Evolutionary conservation across 2,888 invertebrate genomes (phyloP), one percentile per base, ranked within the genome.

Genomic region (Bruchidius siliquastri): DNA sequence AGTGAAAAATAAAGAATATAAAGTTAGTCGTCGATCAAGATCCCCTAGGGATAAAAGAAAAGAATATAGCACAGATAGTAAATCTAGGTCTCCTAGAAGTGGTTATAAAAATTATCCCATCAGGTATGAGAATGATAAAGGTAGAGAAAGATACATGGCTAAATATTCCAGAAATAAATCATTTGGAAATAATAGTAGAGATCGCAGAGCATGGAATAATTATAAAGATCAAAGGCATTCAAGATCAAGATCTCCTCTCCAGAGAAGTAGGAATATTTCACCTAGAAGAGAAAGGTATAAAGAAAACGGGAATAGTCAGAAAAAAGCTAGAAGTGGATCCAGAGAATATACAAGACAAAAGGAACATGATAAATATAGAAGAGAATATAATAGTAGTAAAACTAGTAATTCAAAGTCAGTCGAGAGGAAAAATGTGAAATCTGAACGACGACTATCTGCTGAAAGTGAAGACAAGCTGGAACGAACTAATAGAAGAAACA

Each of bases 11-110:
- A 10, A 72, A 71, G 22, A 22, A 21, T 2, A 22, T 22, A n/a
- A 71, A 68, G 22, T 22, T 20, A 32, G 68, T 8, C 49, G 49
- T 49, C 49, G 71, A 69, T 77, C 75, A 49, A 72, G 26, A 21
- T 74, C 75, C 20, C 71, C 75, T 68, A 68, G 32, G 18, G 20
- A 67, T 21, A 70, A 13, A 1, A 49, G 26, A 22, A 22, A 32
- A 21, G 21, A 72, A 26, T 49, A 22, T 69, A n/a, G 68, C 21
- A 68, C 22, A 20, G 21, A 21, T n/a, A 20, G 8, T 21, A 72
- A 20, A 20, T 20, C 22, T 21, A 73, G 32, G 21, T 21, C 49
- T 68, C 68, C 21, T 20, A 73, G 70, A 70, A 67, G 21, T 2
- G 22, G 21, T 18, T n/a, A 49, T 13, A 49, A 18, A 49, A 49